Evolutionary conservation across 2,113 vertebrate species (phyloP).

Genomic region (Lathamus discolor): DNA sequence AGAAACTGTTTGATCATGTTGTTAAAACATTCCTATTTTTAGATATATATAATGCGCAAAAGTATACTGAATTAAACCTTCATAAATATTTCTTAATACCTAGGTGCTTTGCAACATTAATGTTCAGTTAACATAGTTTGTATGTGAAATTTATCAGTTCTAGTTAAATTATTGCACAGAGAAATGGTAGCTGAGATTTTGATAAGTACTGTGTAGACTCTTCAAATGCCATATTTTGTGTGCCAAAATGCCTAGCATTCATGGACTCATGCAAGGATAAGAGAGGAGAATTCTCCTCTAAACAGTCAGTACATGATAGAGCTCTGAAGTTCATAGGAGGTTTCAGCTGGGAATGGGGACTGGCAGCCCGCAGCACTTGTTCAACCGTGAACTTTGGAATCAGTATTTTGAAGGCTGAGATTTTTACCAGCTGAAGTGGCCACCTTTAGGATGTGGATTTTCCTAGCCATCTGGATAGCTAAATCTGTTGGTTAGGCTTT

Average conservation of each 20-base stretch:
- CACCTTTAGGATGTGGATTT: not conserved
- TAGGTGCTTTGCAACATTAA: not conserved
- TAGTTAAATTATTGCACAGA: rapidly evolving
- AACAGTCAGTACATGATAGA: not conserved
- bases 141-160: not conserved
- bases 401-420: not conserved
- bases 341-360: not conserved
- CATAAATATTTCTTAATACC: not conserved
- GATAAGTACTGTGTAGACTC: not conserved
- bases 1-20: not conserved
- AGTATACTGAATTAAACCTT: not conserved
- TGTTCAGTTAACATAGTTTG: not conserved
- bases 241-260: not conserved
- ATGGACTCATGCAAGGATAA: not conserved
- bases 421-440: not conserved
- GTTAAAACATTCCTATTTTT: not conserved
- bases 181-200: not conserved
- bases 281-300: not conserved
- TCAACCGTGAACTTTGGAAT: not conserved
- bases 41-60: not conserved
- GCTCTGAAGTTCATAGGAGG: not conserved
- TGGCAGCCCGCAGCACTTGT: not conserved
- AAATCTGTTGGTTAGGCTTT: not conserved
- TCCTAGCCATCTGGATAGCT: not conserved
- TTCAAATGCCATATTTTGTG: not conserved